A percentile compares a stretch with the other conserved stretches of the same genome.
These are phyloP conservation scores for Stomatorhinus ivindoensis DNA, from an alignment of 2,113 vertebrate species.

Conservation along the genomic window DNA sequence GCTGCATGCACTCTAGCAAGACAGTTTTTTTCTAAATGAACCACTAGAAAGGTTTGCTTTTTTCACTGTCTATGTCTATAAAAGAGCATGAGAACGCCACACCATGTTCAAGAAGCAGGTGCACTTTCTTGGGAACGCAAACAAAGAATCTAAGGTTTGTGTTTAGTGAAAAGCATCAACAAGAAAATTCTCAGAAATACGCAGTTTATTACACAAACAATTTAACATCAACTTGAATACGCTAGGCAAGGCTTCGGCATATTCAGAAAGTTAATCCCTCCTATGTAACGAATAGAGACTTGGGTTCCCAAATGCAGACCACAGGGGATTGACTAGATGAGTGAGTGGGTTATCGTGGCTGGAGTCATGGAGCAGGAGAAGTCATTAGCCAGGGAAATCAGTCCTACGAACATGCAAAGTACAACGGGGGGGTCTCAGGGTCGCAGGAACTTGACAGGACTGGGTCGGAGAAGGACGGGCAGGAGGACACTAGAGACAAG, in stretches of 20 bases:
- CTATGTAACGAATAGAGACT: background rate
- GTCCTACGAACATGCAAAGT: background rate
- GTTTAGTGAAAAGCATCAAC: background rate
- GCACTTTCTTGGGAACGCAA: background rate
- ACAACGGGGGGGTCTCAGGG: background rate
- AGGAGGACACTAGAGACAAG: background rate
- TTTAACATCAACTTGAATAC: background rate
- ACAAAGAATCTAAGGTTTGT: background rate
- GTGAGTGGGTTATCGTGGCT: background rate
- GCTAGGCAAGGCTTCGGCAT: background rate
- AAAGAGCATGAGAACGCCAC: background rate
- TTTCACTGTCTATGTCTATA: background rate
- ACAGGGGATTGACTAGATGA: background rate
- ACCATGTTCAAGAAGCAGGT: background rate
- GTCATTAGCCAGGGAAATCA: background rate
- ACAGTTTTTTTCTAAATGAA: background rate
- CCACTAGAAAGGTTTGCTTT: constrained; percentile 31
- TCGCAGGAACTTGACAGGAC: background rate
- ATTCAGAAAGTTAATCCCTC: background rate
- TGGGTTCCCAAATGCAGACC: background rate
- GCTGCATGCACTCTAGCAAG: background rate
- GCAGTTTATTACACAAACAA: background rate
- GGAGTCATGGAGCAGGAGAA: background rate
- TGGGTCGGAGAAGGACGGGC: background rate
- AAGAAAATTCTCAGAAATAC: background rate